Percentiles rank a stretch among this genome's conserved stretches.
These are phyloP conservation scores for Tenualosa ilisha DNA, from an alignment of 2,797 vertebrate species.

Conservation along the genomic window DNA sequence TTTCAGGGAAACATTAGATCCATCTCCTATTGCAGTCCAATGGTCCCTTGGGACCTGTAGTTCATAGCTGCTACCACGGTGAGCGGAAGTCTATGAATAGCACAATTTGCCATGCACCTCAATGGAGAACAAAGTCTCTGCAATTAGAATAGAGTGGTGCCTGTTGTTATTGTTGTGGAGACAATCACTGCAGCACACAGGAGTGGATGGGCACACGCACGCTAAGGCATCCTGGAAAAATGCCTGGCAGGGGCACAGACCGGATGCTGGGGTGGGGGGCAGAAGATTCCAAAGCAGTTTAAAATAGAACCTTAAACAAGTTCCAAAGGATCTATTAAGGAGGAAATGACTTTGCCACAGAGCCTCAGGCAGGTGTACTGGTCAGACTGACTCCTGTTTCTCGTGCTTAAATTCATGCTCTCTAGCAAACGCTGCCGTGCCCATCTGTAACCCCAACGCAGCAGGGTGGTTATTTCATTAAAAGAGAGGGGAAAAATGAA, in stretches of 20 bases:
- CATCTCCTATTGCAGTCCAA: slow-evolving; percentile 68
- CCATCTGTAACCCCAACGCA: neutral
- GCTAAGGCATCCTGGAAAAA: neutral
- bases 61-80: slow-evolving; percentile 60
- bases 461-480: neutral
- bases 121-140: slow-evolving; percentile 59
- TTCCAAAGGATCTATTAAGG: neutral
- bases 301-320: slow-evolving; percentile 26
- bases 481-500: slow-evolving; percentile 2
- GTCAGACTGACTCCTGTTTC: neutral
- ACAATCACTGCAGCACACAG: slow-evolving; percentile 32
- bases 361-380: neutral
- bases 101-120: slow-evolving; percentile 62
- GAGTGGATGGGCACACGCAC: slow-evolving; percentile 28
- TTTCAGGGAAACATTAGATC: slow-evolving; percentile 68
- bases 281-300: slow-evolving; percentile 25
- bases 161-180: slow-evolving; percentile 55
- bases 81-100: slow-evolving; percentile 71
- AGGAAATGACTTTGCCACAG: neutral
- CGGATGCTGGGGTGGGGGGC: neutral
- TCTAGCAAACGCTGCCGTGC: neutral
- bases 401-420: neutral
- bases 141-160: slow-evolving; percentile 59
- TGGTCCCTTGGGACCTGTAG: slow-evolving; percentile 55
- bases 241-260: neutral